These are phyloP conservation scores for Plagodis dolabraria DNA, from an alignment of 2,888 invertebrate species.

Conservation along the genomic window DNA sequence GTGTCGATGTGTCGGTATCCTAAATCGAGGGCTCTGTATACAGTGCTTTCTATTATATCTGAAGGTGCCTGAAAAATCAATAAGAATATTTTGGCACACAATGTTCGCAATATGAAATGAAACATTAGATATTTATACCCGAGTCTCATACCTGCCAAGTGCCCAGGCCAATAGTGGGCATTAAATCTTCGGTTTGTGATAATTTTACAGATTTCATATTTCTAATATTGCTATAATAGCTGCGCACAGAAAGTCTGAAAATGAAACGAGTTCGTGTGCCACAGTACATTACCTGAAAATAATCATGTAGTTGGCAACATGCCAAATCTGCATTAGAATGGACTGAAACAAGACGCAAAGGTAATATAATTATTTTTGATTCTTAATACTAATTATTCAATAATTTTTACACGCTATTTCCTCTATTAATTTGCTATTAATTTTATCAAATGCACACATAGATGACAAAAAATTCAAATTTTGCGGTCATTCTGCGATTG, in stretches of 20 bases:
- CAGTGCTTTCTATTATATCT: slow-evolving; percentile 86
- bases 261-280: slow-evolving; percentile 45
- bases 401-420: too few species aligned
- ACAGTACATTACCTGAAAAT: slow-evolving; percentile 52
- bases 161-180: slow-evolving; percentile 90
- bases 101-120: neutral
- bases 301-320: slow-evolving; percentile 55
- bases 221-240: slow-evolving; percentile 52
- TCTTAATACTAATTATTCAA: too few species aligned
- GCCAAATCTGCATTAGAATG: slow-evolving; percentile 47
- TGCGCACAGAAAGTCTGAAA: slow-evolving; percentile 43
- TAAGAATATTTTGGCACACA: slow-evolving; percentile 8
- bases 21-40: slow-evolving; percentile 86
- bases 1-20: slow-evolving; percentile 93
- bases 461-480: slow-evolving; percentile 34
- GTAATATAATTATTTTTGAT: too few species aligned
- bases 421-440: neutral
- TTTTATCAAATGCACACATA: neutral
- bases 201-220: slow-evolving; percentile 77
- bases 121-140: neutral
- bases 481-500: slow-evolving; percentile 31
- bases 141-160: slow-evolving; percentile 87
- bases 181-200: slow-evolving; percentile 78
- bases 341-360: neutral
- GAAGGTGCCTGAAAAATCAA: slow-evolving; percentile 80